phyloP scores from a whole-genome alignment of 1,140 invertebrate genomes.

The Zaprionus gabonicus region DNA sequence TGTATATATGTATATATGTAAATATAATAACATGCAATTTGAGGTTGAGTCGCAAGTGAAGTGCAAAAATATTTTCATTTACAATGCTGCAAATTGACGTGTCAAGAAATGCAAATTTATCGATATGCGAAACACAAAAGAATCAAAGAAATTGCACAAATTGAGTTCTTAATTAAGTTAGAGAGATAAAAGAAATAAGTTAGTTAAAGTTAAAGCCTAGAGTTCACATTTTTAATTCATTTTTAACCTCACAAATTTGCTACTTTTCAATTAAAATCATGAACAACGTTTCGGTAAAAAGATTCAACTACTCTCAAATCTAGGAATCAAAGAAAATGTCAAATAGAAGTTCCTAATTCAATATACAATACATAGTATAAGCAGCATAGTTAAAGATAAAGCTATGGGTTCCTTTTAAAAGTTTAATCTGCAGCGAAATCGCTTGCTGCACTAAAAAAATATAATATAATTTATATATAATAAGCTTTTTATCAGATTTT shows the following conservation, averaged over 20 bases:
- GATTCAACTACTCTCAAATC: too few species aligned
- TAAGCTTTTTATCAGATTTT: not conserved
- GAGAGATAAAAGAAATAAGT: not conserved
- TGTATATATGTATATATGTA: slow-evolving; percentile 30
- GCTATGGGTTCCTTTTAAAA: too few species aligned
- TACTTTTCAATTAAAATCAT: too few species aligned
- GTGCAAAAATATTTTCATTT: slow-evolving; percentile 8
- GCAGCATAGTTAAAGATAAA: too few species aligned
- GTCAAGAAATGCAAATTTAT: slow-evolving; percentile 5
- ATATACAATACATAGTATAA: too few species aligned
- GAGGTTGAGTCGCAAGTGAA: not conserved
- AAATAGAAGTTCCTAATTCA: too few species aligned
- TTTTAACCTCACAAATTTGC: not conserved
- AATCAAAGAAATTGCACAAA: not conserved
- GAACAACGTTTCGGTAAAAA: too few species aligned
- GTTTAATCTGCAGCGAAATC: too few species aligned
- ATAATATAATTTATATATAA: too few species aligned
- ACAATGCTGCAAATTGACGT: slow-evolving; percentile 1
- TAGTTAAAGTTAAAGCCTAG: not conserved
- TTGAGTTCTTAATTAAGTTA: not conserved
- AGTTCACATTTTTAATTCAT: not conserved
- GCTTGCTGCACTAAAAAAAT: too few species aligned
- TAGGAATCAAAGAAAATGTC: too few species aligned
- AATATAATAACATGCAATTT: slow-evolving; percentile 50
- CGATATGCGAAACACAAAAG: not conserved